Percentiles rank a stretch among this genome's conserved stretches.
These are phyloP conservation scores for Gorilla gorilla DNA, from an alignment of 2,113 vertebrate species.

Conservation along the genomic window DNA sequence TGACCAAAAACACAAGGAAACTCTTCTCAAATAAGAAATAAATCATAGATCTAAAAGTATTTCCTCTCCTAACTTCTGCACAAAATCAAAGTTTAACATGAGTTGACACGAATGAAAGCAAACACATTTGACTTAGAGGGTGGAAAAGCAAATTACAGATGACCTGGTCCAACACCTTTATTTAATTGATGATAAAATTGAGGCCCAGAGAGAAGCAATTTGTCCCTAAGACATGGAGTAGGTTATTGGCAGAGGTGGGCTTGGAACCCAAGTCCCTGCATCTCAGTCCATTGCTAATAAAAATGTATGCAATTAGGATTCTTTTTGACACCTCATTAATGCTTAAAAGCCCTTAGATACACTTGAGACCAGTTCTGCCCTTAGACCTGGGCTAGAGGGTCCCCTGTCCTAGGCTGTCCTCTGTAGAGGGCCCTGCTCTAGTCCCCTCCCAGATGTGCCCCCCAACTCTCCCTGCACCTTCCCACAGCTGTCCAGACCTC, in stretches of 20 bases:
- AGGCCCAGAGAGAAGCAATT: background rate
- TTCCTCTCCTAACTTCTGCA: background rate
- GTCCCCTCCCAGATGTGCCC: rapidly evolving
- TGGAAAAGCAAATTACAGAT: background rate
- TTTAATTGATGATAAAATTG: background rate
- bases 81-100: background rate
- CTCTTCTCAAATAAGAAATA: background rate
- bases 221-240: background rate
- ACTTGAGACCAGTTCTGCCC: background rate
- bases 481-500: background rate
- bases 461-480: background rate
- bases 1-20: slow-evolving; percentile 12
- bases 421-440: background rate
- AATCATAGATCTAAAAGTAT: background rate
- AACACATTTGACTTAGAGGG: background rate
- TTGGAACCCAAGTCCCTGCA: background rate
- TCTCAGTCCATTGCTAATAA: background rate
- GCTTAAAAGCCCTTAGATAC: background rate
- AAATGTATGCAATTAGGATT: rapidly evolving
- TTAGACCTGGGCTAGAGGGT: background rate
- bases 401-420: background rate
- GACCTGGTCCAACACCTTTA: background rate
- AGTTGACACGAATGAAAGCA: background rate
- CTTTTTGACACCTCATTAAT: rapidly evolving
- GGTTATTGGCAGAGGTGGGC: background rate